Conservation (phyloP, 2,888 invertebrate species). For the Cryptocephalus primarius region DNA sequence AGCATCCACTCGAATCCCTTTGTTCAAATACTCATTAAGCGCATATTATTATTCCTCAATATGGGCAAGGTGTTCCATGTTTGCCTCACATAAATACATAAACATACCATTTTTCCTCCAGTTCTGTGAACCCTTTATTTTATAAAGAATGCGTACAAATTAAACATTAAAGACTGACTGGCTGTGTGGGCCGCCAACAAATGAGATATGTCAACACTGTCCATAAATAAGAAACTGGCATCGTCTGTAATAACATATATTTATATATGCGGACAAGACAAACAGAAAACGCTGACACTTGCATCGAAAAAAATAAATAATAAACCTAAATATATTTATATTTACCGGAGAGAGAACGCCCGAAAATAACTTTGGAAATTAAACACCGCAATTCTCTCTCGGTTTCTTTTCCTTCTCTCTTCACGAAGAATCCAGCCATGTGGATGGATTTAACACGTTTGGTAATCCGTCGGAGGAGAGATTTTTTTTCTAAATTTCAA, state of each 20-base stretch:
- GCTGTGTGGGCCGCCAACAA: constrained; percentile 37
- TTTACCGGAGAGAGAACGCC: constrained; percentile 12
- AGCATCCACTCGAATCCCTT: too few relatives aligned
- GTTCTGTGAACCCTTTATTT: constrained; percentile 26
- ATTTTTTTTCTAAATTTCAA: too few relatives aligned
- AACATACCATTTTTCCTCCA: constrained; percentile 15
- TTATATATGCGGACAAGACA: constrained; percentile 30
- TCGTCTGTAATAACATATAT: constrained; percentile 36
- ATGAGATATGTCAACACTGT: constrained; percentile 39
- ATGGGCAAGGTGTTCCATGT: constrained; percentile 6
- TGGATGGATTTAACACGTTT: too few relatives aligned
- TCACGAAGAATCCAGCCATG: too few relatives aligned
- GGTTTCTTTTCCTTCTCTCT: too few relatives aligned
- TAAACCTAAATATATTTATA: constrained; percentile 27
- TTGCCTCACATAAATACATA: constrained; percentile 15
- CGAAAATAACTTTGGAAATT: constrained; percentile 17
- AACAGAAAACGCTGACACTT: constrained; percentile 28
- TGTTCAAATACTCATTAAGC: too few relatives aligned
- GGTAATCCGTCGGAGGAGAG: too few relatives aligned
- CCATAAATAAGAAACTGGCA: constrained; percentile 37
- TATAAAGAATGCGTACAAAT: constrained; percentile 35
- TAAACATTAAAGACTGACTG: constrained; percentile 31
- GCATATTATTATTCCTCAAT: constrained; percentile 1
- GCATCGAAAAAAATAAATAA: constrained; percentile 30
- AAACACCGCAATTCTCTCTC: constrained; percentile 1